These are phyloP conservation scores for Spinibarbus caldwelli DNA, from an alignment of 2,797 vertebrate genomes.

Conservation along the genomic window DNA sequence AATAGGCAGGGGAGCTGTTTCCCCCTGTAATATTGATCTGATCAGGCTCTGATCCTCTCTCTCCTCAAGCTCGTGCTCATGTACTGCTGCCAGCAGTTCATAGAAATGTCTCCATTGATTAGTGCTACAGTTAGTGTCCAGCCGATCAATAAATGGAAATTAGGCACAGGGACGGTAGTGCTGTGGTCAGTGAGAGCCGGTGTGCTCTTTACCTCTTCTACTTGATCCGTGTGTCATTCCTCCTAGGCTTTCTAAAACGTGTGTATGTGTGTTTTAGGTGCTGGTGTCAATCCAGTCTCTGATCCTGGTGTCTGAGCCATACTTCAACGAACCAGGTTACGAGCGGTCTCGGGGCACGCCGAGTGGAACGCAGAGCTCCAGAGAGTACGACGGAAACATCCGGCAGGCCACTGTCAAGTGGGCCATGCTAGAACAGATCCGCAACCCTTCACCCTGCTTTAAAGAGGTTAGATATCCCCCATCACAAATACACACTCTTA, in stretches of 20 bases:
- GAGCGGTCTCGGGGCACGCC: constrained; percentile 96
- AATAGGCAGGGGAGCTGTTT: constrained; percentile 42
- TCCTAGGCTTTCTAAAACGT: neutral
- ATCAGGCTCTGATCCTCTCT: constrained; percentile 32
- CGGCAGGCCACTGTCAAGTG: constrained; percentile 97
- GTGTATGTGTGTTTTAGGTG: constrained; percentile 77
- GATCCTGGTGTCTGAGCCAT: constrained; percentile 96
- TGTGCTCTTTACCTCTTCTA: neutral
- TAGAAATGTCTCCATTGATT: constrained; percentile 75
- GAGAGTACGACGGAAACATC: constrained; percentile 98
- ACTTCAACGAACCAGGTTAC: constrained; percentile 98
- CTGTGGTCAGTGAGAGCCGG: constrained; percentile 5
- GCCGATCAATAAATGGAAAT: constrained; percentile 70
- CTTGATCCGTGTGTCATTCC: neutral
- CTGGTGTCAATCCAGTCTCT: constrained; percentile 97
- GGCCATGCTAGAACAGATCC: constrained; percentile 99
- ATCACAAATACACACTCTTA: neutral
- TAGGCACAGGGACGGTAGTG: constrained; percentile 22
- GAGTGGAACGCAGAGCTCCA: constrained; percentile 96
- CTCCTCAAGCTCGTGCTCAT: constrained; percentile 56
- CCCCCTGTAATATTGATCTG: constrained; percentile 66
- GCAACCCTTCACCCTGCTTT: constrained; percentile 96
- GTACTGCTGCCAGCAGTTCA: constrained; percentile 64
- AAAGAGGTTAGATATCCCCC: constrained; percentile 85
- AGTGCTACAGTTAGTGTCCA: constrained; percentile 67